Evolutionary conservation across 2,113 vertebrate species (phyloP), one percentile per base, ranked within the genome.

Genomic region (Amphiprion ocellaris): DNA sequence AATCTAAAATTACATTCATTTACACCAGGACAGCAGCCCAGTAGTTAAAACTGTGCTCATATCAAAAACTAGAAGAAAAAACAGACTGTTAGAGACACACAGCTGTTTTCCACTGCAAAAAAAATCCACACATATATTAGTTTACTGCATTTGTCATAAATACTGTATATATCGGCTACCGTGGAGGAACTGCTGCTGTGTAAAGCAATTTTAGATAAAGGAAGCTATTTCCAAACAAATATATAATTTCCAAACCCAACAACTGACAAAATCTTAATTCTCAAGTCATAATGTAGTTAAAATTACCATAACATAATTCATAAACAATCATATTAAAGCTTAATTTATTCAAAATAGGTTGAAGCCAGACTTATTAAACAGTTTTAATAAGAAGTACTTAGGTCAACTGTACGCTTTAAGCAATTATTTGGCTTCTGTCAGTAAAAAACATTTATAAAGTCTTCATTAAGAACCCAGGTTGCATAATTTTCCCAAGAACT

Each of bases 1-100:
- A 41, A 41, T 11, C 10, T 3, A 41, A 10, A 41, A 12, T 41
- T 9, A 10, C 39, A 41, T 3, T 41, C 39, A 11, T 41, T 41
- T 41, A 41, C 39, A 41, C 39, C 39, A 41, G 10, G 9, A 30
- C 30, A 30, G 30, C 30, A 30, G 30, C 24, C 23, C 26, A 6
- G 26, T 6, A 47, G 54, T 10, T 15, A n/a, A 19, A n/a, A 49
- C 19, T 53, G 19, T 53, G 15, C n/a, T 19, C n/a, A 41, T 14
- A 26, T 19, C 41, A 7, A 54, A 54, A 23, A 5, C 12, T 15
- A 52, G 19, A 4, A 17, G 26, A 17, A 61, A 26, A 24, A 62
- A 54, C n/a, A 28, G 30, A 74, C 41, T 53, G 58, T 30, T 30
- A 58, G 10, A 15, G 28, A 24, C 74, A 53, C 46, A 28, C 54